Base-by-base conservation (phyloP, 1,140 invertebrate species). In the Drosophila persimilis region DNA sequence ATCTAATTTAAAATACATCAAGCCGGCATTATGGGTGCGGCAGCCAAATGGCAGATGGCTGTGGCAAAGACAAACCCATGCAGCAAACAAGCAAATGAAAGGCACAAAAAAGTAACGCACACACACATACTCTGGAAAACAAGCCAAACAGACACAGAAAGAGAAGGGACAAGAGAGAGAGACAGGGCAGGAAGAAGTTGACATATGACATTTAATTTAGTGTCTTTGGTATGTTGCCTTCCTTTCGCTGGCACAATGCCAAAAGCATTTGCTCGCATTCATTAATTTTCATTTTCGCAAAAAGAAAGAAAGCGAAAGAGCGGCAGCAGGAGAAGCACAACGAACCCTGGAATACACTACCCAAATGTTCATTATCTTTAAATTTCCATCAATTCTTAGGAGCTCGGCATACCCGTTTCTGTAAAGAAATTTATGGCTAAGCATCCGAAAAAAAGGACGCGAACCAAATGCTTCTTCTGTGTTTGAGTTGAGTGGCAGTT, bases 141-240 rank as follows among this genome's bases (percentile, higher is more conserved):
- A 61, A 13, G 51, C 45, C 44, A 48, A 47, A 39, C 31, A 64
- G 26, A 48, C 9, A 53, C n/a, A 63, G 11, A 53, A n/a, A 50
- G 26, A 57, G 44, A 17, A 20, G 41, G 24, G 54, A 31, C 35
- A 24, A 58, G 46, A 57, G 44, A 15, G 54, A 45, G 39, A 15
- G 52, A 8, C 31, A 24, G 44, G 15, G 63, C 39, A 8, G 1
- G 11, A 39, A 71, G 67, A 76, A 77, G 77, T 86, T 86, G 81
- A 86, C 81, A 86, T 86, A 86, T 86, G 81, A 86, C 81, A 86
- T 86, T 86, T 86, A 86, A 88, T 86, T 86, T 86, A 86, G 73
- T 86, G 81, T 86, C 81, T 86, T 88, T 70, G 81, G 81, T 81
- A 74, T 85, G 77, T 86, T 86, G 77, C 77, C 70, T 81, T 71